Evolutionary conservation across 1,140 invertebrate genomes (phyloP), one percentile per base, ranked within the genome.

Genomic region (Eueides isabella): DNA sequence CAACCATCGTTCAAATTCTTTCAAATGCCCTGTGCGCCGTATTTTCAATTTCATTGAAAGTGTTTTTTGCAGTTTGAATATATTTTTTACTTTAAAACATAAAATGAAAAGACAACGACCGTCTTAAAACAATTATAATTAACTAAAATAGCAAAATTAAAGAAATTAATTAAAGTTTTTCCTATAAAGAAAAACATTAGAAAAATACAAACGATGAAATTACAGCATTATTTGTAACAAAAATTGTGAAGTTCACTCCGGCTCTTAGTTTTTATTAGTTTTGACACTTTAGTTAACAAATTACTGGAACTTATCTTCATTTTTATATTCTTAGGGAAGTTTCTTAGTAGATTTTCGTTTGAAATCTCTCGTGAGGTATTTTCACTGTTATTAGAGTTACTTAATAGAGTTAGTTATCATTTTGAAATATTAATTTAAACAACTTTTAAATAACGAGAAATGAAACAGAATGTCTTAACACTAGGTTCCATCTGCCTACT

Each of bases 251-350:
- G 19, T 55, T 55, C 48, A 55, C 19, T 55, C 23, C 48, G 26
- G 19, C 19, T 55, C 48, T 55, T 63, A 63, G 61, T 63, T 63
- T 63, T 30, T 63, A 63, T 63, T 63, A 63, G 61, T 63, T 63
- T 63, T 63, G 61, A 63, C 61, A 63, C 61, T 63, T 63, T 16
- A 29, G 28, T 63, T 63, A 63, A 63, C 29, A 63, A 63, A 63
- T 63, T 63, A 63, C 61, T 63, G 9, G 28, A 63, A 31, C 48
- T 63, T 31, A 63, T 63, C 61, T 63, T 63, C 61, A 63, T 30
- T 63, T 63, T 63, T 63, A 63, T 63, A 29, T 63, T 31, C 61
- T 26, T 14, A 63, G 61, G 16, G 14, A 63, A 63, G 61, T 63
- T 63, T 63, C 26, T 63, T 30, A 29, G 61, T 63, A 30, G 61